Evolutionary conservation across 2,113 vertebrate genomes (phyloP), one percentile per base, ranked within the genome.

Genomic region (Mugil cephalus): DNA sequence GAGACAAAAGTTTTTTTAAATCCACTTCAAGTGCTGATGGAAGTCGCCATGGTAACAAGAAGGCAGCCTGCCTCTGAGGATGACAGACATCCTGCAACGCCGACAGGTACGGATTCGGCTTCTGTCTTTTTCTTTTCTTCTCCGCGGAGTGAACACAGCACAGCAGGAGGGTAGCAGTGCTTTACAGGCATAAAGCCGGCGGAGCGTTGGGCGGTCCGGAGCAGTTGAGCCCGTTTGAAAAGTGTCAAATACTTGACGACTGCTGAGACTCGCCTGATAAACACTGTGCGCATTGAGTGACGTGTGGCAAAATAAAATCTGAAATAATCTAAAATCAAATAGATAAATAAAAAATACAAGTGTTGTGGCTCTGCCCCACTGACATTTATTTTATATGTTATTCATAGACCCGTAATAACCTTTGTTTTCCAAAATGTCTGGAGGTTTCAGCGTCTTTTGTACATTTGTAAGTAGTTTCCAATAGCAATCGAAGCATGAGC

Each of bases 41-140:
- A 77, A 18, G 63, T 80, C 39, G n/a, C 69, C 59, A 76, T 76
- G 72, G 73, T 35, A 69, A 76, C 67, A 76, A 45, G 40, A 53
- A 48, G 34, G 35, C 15, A 55, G 55, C 4, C 5, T 61, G 19
- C 8, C 18, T 0, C 14, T 14, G 12, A 2, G 1, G 40, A 39
- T 36, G 38, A 21, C 45, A 53, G 38, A 12, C 42, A 21, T 58
- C 45, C 18, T 42, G 58, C 18, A 9, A 7, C 10, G 42, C 4
- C 7, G 7, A 35, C 42, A 35, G 34, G 19, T 39, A 34, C 1
- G 1, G 14, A 21, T 48, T 10, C 30, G 11, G 19, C 11, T 36
- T 35, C 6, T 69, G 4, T 38, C 6, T 38, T 3, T 19, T 45
- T 4, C n/a, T 4, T 10, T 17, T 4, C 39, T 18, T 6, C 7